These are phyloP conservation scores for Balanococcus diminutus DNA, from an alignment of 2,888 invertebrate species.

Conservation along the genomic window DNA sequence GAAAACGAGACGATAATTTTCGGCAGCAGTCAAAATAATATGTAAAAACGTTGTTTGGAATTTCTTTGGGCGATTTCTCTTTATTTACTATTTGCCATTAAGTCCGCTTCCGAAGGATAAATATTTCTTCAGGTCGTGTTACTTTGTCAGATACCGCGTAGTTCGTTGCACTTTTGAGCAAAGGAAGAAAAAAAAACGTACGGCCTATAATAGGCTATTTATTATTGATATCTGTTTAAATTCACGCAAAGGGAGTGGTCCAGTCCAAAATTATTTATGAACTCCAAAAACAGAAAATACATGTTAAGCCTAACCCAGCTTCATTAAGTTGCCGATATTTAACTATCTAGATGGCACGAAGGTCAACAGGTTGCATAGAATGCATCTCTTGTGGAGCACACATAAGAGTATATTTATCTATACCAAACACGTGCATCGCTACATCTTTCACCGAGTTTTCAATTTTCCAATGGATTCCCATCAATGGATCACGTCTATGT, in stretches of 20 bases:
- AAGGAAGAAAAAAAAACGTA: slow-evolving; percentile 5
- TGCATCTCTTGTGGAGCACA: background rate
- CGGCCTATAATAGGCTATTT: slow-evolving; percentile 16
- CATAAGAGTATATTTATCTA: background rate
- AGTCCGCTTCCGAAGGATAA: slow-evolving; percentile 14
- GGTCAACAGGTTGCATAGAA: slow-evolving; percentile 52
- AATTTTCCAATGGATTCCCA: background rate
- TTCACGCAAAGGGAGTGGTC: slow-evolving; percentile 32
- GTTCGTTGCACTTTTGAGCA: slow-evolving; percentile 27
- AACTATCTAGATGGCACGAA: slow-evolving; percentile 28
- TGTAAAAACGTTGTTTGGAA: background rate
- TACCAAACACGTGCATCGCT: slow-evolving; percentile 45
- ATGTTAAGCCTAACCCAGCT: slow-evolving; percentile 38
- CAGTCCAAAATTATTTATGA: slow-evolving; percentile 52
- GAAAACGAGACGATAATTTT: background rate
- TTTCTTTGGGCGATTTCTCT: background rate
- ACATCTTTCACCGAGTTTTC: background rate
- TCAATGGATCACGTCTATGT: background rate
- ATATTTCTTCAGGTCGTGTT: slow-evolving; percentile 5
- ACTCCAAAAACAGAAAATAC: slow-evolving; percentile 45
- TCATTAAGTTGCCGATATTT: slow-evolving; percentile 47
- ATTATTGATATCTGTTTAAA: slow-evolving; percentile 7
- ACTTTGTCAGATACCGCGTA: background rate
- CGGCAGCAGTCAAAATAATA: background rate
- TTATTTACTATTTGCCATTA: background rate